Evolutionary conservation across 2,888 invertebrate genomes (phyloP), one percentile per base, ranked within the genome.

Genomic region (Anthophora plumipes): DNA sequence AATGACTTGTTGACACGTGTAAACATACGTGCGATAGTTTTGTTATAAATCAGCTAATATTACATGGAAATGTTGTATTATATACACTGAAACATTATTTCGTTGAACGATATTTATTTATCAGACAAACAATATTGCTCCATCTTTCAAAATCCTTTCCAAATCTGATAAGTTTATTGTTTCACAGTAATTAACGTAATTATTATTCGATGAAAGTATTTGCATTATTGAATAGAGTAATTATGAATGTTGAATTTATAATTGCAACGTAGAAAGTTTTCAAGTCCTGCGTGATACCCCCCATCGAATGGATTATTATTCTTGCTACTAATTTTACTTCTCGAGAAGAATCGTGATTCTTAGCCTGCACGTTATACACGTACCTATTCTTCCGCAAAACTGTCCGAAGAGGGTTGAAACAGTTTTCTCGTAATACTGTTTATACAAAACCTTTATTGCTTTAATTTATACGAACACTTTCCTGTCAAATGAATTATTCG

Each of bases 241-340:
- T 59, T 66, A 46, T n/a, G 61, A 25, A 31, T 46, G 46, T 17
- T 17, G 4, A 41, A 55, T 67, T 73, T 67, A 50, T 54, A 61
- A 67, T 74, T 67, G 54, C 41, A 31, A 55, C 54, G 67, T n/a
- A 43, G 12, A 17, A 54, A 48, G 67, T 50, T 59, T 46, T 20
- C 20, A 61, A 50, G 9, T 52, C 17, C 41, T 5, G 1, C 9
- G 25, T 66, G 64, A 69, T 48, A 48, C 25, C 46, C n/a, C 25
- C 37, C 11, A 12, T 17, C 66, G 39, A n/a, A 31, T 5, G 0
- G 69, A 77, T 78, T 77, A 77, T 78, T 77, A 77, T 78, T 69
- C 78, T 64, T 76, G 17, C n/a, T 46, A 31, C 77, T 78, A 77
- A 78, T 77, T 78, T 78, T 77, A 77, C 52, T 7, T 64, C 57